Evolutionary conservation across 2,797 vertebrate species (phyloP), one percentile per base, ranked within the genome.

Genomic region (Squalus acanthias): DNA sequence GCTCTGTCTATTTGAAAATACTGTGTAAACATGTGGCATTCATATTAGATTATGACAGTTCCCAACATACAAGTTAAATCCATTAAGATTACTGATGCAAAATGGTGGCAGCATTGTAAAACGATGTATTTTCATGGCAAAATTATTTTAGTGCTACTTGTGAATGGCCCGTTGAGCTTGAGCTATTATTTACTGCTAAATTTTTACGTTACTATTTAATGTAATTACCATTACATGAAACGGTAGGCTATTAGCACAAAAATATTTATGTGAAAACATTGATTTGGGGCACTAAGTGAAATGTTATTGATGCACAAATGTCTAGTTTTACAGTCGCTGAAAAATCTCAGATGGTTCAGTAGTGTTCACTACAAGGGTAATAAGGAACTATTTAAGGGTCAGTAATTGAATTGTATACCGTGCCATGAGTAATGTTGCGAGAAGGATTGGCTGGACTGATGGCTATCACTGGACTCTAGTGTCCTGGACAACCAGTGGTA

Each of bases 191-290:
- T 74, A 95, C 70, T 95, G 22, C 70, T 95, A 72, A 33, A 53
- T 65, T 93, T 92, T 67, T 39, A 39, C 65, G n/a, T 39, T 67
- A n/a, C 17, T 39, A 67, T 93, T 93, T 93, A 9, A 93, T 69
- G 39, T 46, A 46, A 67, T 93, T 69, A 93, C n/a, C n/a, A 93
- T 69, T 93, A 24, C 20, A 39, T 93, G 65, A 93, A 93, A 39
- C 20, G 20, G n/a, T 46, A 46, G 63, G n/a, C n/a, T 93, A 76
- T 95, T 20, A n/a, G 94, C 50, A 76, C 24, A 74, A 76, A 70
- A 57, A 57, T 74, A 95, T 76, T 57, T 57, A 76, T 33, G 50
- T 53, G 94, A 95, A 95, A 95, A 95, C 53, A 95, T 76, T 95
- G 70, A 95, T 76, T 95, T 76, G 29, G 26, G 50, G 50, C 70